Evolutionary conservation across 2,113 vertebrate species (phyloP).

Genomic region (Eublepharis macularius): DNA sequence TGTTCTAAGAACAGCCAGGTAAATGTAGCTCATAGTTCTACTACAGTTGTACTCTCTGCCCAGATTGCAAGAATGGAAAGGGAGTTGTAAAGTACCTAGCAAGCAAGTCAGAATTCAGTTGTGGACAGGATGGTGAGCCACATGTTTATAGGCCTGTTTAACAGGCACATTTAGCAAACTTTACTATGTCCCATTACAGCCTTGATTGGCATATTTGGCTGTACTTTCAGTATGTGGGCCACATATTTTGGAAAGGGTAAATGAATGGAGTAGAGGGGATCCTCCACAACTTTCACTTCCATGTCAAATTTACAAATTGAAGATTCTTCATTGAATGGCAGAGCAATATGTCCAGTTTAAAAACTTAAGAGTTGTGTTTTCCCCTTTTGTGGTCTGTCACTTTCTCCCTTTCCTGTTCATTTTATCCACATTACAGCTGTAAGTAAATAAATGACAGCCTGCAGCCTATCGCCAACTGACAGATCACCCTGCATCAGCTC

Average conservation of each 20-base stretch:
- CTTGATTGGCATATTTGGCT: not conserved
- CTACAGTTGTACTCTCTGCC: too few relatives aligned
- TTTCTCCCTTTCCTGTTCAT: constrained; percentile 54
- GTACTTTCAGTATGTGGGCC: not conserved
- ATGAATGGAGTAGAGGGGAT: not conserved
- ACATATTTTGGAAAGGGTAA: not conserved
- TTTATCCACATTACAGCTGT: constrained; percentile 72
- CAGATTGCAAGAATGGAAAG: not conserved
- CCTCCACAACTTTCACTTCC: not conserved
- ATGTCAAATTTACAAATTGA: not conserved
- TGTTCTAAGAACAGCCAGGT: too few relatives aligned
- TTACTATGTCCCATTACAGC: not conserved
- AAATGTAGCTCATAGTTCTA: too few relatives aligned
- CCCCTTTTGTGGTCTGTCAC: constrained; percentile 43
- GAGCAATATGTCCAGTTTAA: not conserved
- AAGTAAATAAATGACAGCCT: constrained; percentile 80
- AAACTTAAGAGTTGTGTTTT: not conserved
- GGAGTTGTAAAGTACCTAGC: not conserved
- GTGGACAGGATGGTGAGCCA: not conserved
- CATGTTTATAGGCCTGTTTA: not conserved
- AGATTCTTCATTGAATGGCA: not conserved
- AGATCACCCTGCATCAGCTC: constrained; percentile 74
- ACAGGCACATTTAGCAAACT: not conserved
- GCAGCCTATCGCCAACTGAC: constrained; percentile 74
- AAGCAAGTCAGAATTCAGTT: not conserved